Base-by-base conservation (phyloP, 2,797 vertebrate genomes). In the Anguilla anguilla region DNA sequence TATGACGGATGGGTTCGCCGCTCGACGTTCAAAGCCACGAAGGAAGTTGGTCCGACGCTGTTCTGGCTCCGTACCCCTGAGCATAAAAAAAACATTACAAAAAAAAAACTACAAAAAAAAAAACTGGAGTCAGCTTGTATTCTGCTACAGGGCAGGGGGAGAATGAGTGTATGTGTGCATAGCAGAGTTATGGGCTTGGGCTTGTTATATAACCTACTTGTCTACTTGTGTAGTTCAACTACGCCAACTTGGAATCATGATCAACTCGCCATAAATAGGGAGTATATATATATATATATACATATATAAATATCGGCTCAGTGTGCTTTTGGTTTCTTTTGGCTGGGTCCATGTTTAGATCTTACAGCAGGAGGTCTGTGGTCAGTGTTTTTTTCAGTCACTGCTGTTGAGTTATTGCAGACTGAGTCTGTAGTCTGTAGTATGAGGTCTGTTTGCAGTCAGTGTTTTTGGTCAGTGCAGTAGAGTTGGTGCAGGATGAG, bases 361-460 rank as follows among this genome's bases (percentile, higher is more conserved):
- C 84, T 59, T 19, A 2, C 64, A 53, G 43, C 72, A 69, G 64
- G 35, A 35, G 22, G 11, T 31, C 25, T 17, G 61, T 49, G 39
- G n/a, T 57, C 59, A 28, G 43, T 53, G 85, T 79, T 53, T 39
- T 43, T 69, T 22, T 46, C 43, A n/a, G 51, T 11, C 35, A 35
- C 35, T 35, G n/a, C 17, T 84, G 22, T 87, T 4, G 49, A 72
- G 51, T 86, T 25, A 0, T 22, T 31, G 61, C 0, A 53, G 2
- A 61, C 19, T 79, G 39, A 88, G 57, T 90, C 67, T 91, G 74
- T 43, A 59, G 22, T 49, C n/a, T 67, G n/a, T 49, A 86, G n/a
- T 64, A 43, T 31, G 19, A 22, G 69, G 49, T 31, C 19, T n/a
- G 77, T 53, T 64, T 11, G 57, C 25, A 4, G 35, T 61, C 31